A percentile compares a stretch with the other conserved stretches of the same genome.
phyloP scores from a whole-genome alignment of 2,797 vertebrate species.

The Phataginus tricuspis region DNA sequence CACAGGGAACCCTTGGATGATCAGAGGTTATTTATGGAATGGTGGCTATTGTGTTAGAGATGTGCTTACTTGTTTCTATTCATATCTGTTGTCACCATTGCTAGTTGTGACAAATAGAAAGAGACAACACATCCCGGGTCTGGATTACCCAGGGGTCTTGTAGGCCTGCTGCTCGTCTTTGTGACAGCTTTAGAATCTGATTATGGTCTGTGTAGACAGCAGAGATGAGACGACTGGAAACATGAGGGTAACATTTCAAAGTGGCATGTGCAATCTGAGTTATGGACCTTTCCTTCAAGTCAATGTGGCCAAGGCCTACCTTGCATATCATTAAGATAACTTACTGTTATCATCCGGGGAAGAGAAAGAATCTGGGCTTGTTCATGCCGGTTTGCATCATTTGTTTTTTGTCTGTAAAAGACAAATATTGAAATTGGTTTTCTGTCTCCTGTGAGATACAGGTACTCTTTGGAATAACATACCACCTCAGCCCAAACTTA shows the following conservation, averaged over 20 bases:
- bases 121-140: neutral
- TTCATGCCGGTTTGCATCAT: neutral
- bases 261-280: neutral
- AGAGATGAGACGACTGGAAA: slow-evolving; percentile 49
- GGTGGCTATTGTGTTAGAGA: neutral
- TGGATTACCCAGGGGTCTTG: neutral
- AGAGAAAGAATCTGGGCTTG: neutral
- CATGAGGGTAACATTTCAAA: slow-evolving; percentile 26
- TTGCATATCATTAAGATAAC: neutral
- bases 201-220: neutral
- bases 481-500: neutral
- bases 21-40: neutral
- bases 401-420: slow-evolving; percentile 12
- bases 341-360: neutral
- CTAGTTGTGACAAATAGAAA: neutral
- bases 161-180: neutral
- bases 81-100: neutral
- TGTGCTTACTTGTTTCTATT: neutral
- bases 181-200: slow-evolving; percentile 35
- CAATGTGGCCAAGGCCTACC: rapidly evolving
- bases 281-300: neutral
- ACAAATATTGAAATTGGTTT: slow-evolving; percentile 30
- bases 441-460: neutral
- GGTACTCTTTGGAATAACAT: neutral
- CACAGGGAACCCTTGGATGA: neutral